Conservation (phyloP, 1,140 invertebrate species). For the Drosophila trapezifrons region DNA sequence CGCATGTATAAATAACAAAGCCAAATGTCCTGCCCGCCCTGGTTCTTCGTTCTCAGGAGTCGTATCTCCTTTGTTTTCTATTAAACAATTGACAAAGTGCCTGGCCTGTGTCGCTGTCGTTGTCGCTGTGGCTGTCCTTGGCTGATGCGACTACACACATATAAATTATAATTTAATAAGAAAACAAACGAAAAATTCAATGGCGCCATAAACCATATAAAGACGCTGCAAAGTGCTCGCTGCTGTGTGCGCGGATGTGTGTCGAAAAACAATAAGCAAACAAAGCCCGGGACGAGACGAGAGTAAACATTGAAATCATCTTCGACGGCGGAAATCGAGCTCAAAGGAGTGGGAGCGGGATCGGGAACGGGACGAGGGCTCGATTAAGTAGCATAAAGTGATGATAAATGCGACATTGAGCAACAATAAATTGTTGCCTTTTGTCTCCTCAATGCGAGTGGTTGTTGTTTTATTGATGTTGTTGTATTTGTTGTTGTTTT, state of each 20-base stretch:
- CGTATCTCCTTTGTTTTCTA: constrained; percentile 60
- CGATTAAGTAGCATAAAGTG: constrained; percentile 83
- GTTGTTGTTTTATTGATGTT: constrained; percentile 32
- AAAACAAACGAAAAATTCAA: constrained; percentile 82
- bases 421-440: constrained; percentile 76
- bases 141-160: constrained; percentile 65
- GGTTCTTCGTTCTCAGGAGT: constrained; percentile 5
- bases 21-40: constrained; percentile 33
- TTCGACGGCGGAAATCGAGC: constrained; percentile 56
- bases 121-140: constrained; percentile 30
- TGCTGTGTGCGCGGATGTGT: constrained; percentile 41
- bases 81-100: constrained; percentile 75
- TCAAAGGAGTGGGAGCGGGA: constrained; percentile 28
- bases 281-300: constrained; percentile 40
- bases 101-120: constrained; percentile 26
- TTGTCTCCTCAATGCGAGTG: constrained; percentile 40
- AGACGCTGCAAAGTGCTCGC: constrained; percentile 76
- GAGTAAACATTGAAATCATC: constrained; percentile 77
- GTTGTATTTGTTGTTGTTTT: constrained; percentile 37
- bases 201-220: constrained; percentile 81
- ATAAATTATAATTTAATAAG: constrained; percentile 83
- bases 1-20: constrained; percentile 67
- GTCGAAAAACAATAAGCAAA: constrained; percentile 75
- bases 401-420: constrained; percentile 83
- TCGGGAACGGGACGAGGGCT: constrained; percentile 33